A percentile compares a stretch with the other conserved stretches of the same genome.
Evolutionary conservation across 1,140 invertebrate genomes (phyloP).

Genomic region (Hycleus cichorii): DNA sequence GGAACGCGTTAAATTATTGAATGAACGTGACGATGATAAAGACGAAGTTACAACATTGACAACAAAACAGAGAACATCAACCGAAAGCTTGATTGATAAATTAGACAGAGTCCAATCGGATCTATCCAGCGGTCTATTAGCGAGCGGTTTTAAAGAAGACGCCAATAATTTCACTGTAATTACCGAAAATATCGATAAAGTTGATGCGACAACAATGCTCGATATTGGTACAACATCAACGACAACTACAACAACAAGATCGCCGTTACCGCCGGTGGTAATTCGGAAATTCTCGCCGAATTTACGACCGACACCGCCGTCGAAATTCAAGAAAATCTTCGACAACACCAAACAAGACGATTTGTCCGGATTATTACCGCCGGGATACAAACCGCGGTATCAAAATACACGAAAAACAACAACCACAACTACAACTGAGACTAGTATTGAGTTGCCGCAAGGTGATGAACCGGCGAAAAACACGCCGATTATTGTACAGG

Average conservation of each 20-base stretch:
- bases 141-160: constrained; percentile 49
- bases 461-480: constrained; percentile 31
- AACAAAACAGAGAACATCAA: constrained; percentile 47
- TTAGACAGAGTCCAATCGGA: constrained; percentile 75
- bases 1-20: constrained; percentile 43
- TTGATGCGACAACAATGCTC: constrained; percentile 20
- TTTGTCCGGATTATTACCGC: constrained; percentile 50
- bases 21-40: constrained; percentile 33
- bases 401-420: constrained; percentile 23
- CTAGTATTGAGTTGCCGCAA: constrained; percentile 16
- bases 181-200: constrained; percentile 51
- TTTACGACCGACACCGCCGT: constrained; percentile 44
- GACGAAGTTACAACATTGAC: constrained; percentile 22
- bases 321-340: constrained; percentile 41
- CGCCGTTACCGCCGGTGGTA: constrained; percentile 43
- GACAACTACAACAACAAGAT: constrained; percentile 35
- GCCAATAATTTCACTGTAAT: constrained; percentile 51
- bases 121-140: constrained; percentile 65
- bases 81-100: constrained; percentile 78
- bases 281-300: constrained; percentile 60
- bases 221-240: constrained; percentile 28
- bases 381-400: constrained; percentile 51
- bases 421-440: background rate
- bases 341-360: constrained; percentile 57
- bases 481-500: constrained; percentile 47